Percentiles rank a stretch among this genome's conserved stretches.
phyloP scores from a whole-genome alignment of 2,113 vertebrate species.

The Mormoops blainvillei region DNA sequence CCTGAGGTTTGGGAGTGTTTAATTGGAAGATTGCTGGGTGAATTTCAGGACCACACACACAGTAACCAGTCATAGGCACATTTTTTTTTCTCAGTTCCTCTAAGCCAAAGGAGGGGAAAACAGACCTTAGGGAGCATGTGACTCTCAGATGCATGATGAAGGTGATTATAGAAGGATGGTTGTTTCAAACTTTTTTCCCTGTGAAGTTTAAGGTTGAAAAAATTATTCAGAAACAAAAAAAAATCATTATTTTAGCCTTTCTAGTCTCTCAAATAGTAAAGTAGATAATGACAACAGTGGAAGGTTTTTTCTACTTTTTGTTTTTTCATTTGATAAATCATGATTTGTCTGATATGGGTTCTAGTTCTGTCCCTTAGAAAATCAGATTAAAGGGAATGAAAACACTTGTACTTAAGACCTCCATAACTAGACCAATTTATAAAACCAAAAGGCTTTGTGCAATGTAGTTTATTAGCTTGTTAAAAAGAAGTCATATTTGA shows the following conservation, averaged over 20 bases:
- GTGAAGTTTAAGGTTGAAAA: neutral
- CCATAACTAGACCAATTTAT: neutral
- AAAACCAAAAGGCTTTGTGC: neutral
- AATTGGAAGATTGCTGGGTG: neutral
- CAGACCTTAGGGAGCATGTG: neutral
- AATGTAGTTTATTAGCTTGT: neutral
- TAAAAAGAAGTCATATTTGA: slow-evolving; percentile 5
- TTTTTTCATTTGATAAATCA: neutral
- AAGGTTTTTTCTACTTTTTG: neutral
- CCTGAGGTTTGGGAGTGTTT: neutral
- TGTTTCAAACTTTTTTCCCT: neutral
- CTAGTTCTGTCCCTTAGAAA: neutral
- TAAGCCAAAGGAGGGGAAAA: neutral
- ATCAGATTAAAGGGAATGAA: neutral
- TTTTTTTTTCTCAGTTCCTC: neutral
- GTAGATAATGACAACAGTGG: neutral
- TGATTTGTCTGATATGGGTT: neutral
- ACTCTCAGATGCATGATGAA: neutral
- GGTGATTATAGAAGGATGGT: neutral
- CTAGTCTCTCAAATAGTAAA: neutral
- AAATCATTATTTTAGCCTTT: no score
- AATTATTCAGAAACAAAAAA: neutral
- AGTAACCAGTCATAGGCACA: neutral
- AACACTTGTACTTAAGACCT: neutral
- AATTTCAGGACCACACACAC: neutral